Percentiles rank a stretch among this genome's conserved stretches.
Evolutionary conservation across 2,113 vertebrate species (phyloP).

Genomic region (Neotragus moschatus): DNA sequence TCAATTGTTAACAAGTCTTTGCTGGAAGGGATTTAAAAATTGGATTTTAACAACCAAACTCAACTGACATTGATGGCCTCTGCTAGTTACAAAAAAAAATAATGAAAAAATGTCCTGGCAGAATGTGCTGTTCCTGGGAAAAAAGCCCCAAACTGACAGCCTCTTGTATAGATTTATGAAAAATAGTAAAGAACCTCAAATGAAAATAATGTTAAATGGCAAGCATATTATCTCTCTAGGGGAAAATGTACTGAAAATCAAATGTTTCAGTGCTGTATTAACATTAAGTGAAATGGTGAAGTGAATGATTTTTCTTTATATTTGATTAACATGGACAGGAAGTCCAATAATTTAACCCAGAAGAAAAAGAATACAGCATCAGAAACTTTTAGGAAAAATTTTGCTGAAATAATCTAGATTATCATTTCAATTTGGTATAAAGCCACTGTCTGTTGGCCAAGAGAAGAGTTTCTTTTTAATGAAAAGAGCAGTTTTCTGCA

Average conservation of each 20-base stretch:
- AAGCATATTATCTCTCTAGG: not conserved
- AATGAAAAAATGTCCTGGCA: not conserved
- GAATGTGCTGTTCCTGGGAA: not conserved
- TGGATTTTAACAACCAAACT: not conserved
- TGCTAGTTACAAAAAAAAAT: not conserved
- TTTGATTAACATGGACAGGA: not conserved
- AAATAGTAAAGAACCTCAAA: not conserved
- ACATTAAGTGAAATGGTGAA: not conserved
- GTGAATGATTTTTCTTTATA: not conserved
- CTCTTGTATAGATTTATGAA: not conserved
- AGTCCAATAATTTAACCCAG: not conserved
- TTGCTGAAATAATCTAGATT: not conserved
- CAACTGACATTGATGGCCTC: not conserved
- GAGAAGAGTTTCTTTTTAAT: not conserved
- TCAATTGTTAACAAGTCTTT: not conserved
- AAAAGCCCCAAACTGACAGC: not conserved
- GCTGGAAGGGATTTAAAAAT: constrained; percentile 13
- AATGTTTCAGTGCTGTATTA: not conserved
- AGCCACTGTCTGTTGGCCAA: not conserved
- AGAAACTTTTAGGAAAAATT: not conserved
- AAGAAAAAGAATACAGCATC: not conserved
- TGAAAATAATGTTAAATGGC: not conserved
- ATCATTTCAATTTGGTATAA: not conserved
- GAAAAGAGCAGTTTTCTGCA: not conserved
- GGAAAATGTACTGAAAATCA: not conserved